phyloP scores from a whole-genome alignment of 2,797 vertebrate species.

The Nyctalus aviator region DNA sequence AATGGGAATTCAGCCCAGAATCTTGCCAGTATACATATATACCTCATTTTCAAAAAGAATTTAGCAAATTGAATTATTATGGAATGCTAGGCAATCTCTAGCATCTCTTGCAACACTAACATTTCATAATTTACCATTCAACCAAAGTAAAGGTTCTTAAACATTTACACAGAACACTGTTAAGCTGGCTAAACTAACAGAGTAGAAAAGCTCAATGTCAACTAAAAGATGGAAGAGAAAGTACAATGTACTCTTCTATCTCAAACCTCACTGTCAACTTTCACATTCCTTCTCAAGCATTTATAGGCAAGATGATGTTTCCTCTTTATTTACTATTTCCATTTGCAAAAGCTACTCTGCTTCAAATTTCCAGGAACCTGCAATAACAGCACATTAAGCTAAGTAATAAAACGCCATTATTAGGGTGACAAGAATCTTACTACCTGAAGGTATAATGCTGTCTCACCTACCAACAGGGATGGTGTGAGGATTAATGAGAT shows the following conservation, averaged over 20 bases:
- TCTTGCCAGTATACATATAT: not conserved
- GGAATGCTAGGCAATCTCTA: not conserved
- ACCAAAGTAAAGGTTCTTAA: not conserved
- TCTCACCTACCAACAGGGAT: slow-evolving; percentile 52
- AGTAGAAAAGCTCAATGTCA: slow-evolving; percentile 2
- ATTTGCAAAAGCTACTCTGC: slow-evolving; percentile 61
- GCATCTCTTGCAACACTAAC: not conserved
- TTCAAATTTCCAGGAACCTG: slow-evolving; percentile 36
- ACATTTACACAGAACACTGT: slow-evolving; percentile 12
- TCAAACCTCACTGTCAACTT: slow-evolving; percentile 40
- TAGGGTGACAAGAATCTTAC: slow-evolving; percentile 68
- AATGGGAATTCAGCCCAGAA: not conserved
- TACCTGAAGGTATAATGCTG: slow-evolving; percentile 61
- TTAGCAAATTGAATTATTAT: not conserved
- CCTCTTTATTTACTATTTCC: slow-evolving; percentile 62
- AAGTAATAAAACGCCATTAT: slow-evolving; percentile 75
- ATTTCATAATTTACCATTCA: not conserved
- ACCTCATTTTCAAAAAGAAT: not conserved
- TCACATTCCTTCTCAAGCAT: slow-evolving; percentile 44
- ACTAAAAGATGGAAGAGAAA: slow-evolving; percentile 27
- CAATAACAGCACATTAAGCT: slow-evolving; percentile 68
- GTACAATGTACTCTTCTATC: not conserved
- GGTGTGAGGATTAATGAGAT: slow-evolving; percentile 74
- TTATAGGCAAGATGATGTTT: slow-evolving; percentile 29
- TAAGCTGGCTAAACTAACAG: not conserved